Evolutionary conservation across 2,797 vertebrate genomes (phyloP).

Genomic region (Xenopus petersii): DNA sequence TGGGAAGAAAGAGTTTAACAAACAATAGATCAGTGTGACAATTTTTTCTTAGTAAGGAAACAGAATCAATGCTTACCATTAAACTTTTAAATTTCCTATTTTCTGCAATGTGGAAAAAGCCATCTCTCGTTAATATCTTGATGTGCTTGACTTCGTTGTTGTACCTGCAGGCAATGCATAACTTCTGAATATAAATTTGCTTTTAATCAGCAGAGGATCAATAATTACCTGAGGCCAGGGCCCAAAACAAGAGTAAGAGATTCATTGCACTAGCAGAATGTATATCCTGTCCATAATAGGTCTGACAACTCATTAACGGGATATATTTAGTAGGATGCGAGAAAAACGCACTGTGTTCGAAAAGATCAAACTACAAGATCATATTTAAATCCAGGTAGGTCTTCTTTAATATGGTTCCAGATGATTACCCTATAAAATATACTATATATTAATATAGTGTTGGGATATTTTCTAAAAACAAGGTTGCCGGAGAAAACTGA

Average conservation of each 20-base stretch:
- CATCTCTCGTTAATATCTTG: slow-evolving; percentile 95
- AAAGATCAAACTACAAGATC: slow-evolving; percentile 35
- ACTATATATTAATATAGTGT: slow-evolving; percentile 2
- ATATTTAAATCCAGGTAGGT: slow-evolving; percentile 49
- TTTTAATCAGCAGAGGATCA: slow-evolving; percentile 86
- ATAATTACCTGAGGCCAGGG: slow-evolving; percentile 75
- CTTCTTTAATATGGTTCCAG: slow-evolving; percentile 17
- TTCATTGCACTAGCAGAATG: slow-evolving; percentile 73
- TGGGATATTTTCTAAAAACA: neutral
- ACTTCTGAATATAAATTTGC: slow-evolving; percentile 90
- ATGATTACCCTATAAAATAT: too few species aligned
- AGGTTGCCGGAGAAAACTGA: neutral
- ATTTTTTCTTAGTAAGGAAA: slow-evolving; percentile 46
- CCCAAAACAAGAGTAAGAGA: slow-evolving; percentile 65
- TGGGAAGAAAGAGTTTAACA: slow-evolving; percentile 43
- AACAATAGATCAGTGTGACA: slow-evolving; percentile 46
- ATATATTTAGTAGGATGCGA: slow-evolving; percentile 64
- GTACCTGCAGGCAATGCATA: slow-evolving; percentile 92
- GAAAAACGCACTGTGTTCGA: slow-evolving; percentile 53
- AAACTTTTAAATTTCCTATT: slow-evolving; percentile 97
- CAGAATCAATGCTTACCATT: slow-evolving; percentile 80
- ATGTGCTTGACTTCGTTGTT: slow-evolving; percentile 99
- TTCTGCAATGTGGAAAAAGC: slow-evolving; percentile 93
- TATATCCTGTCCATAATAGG: slow-evolving; percentile 68
- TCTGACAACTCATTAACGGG: slow-evolving; percentile 71